phyloP scores from a whole-genome alignment of 2,888 invertebrate species.

The Leptinotarsa haldemani region DNA sequence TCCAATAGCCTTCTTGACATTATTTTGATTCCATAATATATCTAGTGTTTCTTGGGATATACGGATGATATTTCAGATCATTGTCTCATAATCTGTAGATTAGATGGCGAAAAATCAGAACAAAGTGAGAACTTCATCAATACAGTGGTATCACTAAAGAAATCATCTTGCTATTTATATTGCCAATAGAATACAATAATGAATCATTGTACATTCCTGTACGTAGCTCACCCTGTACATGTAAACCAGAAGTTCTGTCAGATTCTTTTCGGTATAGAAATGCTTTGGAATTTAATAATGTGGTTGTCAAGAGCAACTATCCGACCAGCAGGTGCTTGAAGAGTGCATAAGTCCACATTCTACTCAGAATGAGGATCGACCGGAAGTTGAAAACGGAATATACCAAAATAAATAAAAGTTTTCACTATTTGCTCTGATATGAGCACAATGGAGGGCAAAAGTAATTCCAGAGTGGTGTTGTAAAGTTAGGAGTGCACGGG shows the following conservation, averaged over 20 bases:
- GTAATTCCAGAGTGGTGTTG: not conserved
- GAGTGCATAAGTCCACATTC: constrained; percentile 9
- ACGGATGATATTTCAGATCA: no score
- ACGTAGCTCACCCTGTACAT: not conserved
- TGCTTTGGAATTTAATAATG: constrained; percentile 29
- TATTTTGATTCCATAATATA: no score
- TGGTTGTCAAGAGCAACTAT: constrained; percentile 33
- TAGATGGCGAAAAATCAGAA: no score
- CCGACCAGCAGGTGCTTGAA: not conserved
- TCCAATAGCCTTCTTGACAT: no score
- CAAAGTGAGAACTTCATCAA: no score
- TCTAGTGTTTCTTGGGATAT: no score
- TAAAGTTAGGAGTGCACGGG: not conserved
- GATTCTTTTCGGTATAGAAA: not conserved
- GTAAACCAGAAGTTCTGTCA: not conserved
- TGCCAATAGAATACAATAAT: no score
- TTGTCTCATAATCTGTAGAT: no score
- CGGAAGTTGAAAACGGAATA: constrained; percentile 11
- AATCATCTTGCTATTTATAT: no score
- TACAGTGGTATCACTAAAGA: no score
- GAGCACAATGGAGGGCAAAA: not conserved
- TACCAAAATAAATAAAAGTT: constrained; percentile 17
- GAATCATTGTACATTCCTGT: no score
- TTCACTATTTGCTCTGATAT: constrained; percentile 8
- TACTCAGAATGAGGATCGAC: not conserved